Evolutionary conservation across 2,888 invertebrate species (phyloP).

Genomic region (Malachius bipustulatus): DNA sequence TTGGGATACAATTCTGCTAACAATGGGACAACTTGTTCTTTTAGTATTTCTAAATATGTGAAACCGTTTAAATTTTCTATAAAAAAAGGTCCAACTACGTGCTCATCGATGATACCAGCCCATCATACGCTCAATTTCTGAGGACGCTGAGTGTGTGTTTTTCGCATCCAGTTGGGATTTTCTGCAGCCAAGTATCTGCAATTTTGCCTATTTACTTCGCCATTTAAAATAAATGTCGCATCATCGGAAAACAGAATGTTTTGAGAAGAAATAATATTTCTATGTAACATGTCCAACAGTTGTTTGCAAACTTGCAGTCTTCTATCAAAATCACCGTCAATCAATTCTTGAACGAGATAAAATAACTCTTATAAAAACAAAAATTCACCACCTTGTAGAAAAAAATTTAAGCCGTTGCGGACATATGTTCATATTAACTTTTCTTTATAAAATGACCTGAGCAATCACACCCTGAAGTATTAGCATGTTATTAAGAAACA

Average conservation of each 20-base stretch:
- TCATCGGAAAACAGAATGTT: constrained; percentile 1
- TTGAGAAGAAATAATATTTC: not conserved
- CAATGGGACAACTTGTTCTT: constrained; percentile 2
- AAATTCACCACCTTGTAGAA: too few species aligned
- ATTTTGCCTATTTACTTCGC: constrained; percentile 1
- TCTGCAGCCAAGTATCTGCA: not conserved
- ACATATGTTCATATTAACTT: too few species aligned
- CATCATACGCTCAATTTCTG: constrained; percentile 1
- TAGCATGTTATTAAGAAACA: too few species aligned
- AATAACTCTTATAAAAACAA: too few species aligned
- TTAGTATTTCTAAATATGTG: not conserved
- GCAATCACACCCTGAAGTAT: too few species aligned
- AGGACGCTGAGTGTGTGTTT: constrained; percentile 3
- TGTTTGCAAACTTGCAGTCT: constrained; percentile 2
- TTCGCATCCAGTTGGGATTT: constrained; percentile 1
- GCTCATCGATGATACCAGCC: constrained; percentile 2
- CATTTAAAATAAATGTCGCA: constrained; percentile 1
- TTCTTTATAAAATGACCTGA: too few species aligned
- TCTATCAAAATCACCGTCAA: constrained; percentile 3
- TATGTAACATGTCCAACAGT: constrained; percentile 3
- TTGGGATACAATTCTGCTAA: constrained; percentile 1
- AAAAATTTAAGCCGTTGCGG: too few species aligned
- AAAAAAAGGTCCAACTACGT: constrained; percentile 2
- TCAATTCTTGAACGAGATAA: constrained; percentile 3
- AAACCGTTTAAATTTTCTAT: not conserved